Base-by-base conservation (phyloP, 2,113 vertebrate genomes). In the Albula glossodonta region DNA sequence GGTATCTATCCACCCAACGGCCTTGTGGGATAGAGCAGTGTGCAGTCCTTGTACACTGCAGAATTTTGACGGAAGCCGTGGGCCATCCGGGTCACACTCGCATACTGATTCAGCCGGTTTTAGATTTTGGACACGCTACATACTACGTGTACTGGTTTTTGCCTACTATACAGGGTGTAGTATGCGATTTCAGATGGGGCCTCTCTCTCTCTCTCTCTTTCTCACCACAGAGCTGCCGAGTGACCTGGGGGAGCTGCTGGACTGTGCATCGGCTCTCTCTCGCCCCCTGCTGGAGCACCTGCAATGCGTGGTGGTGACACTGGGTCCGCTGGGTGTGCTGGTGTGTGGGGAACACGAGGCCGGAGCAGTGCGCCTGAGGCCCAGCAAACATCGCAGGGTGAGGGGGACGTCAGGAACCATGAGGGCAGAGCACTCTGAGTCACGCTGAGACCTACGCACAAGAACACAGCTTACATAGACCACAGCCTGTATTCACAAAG, bases 261-360 rank as follows among this genome's bases (percentile, higher is more conserved):
- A 80, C 87, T 91, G 90, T 19, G 96, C 96, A 0, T 52, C 93
- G 80, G 80, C 91, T 88, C 94, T 98, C 90, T 95, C 96, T 11
- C 90, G 91, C 91, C 97, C 97, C 79, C 96, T 98, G 80, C 94
- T 98, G 95, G 91, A 96, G 88, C 94, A 97, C 81, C 86, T 98
- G 89, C 87, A 87, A 52, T 97, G 96, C 82, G 93, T 97, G 83
- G 92, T 98, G 84, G 97, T 98, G 85, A 97, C 97, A 8, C 93
- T 98, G 0, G 97, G 97, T 0, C 56, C 92, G 0, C 80, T 94
- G 0, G 97, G 97, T 0, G 90, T 98, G 87, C 89, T 98, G 80
- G 82, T 98, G 82, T 97, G 97, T 49, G 95, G 97, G 84, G 95
- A 90, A 79, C 92, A 93, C 51, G 81, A 94, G 4, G 92, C 80